Percentiles rank a stretch among this genome's conserved stretches.
These are phyloP conservation scores for Enteromius anoplus DNA, from an alignment of 2,797 vertebrate species.

Conservation along the genomic window DNA sequence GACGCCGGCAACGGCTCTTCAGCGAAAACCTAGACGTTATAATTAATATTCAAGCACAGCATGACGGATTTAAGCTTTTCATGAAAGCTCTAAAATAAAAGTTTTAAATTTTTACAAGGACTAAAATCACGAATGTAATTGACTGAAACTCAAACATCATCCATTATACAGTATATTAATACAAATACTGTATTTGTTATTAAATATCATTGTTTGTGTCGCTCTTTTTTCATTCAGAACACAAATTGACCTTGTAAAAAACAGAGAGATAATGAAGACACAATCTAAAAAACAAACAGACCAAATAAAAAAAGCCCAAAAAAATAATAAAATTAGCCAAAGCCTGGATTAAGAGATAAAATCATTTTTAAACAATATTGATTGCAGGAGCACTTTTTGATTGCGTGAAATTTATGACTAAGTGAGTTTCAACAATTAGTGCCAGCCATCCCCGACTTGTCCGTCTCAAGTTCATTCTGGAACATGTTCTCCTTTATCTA, in stretches of 20 bases:
- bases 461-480: constrained; percentile 36
- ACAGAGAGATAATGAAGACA: neutral
- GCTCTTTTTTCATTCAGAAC: neutral
- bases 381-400: neutral
- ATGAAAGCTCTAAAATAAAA: neutral
- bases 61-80: neutral
- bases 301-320: neutral
- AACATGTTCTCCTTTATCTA: constrained; percentile 28
- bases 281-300: neutral
- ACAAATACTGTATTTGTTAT: neutral
- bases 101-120: neutral
- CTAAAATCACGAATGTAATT: neutral
- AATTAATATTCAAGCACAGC: neutral
- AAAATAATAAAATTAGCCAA: neutral
- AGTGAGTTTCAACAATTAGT: constrained; percentile 59
- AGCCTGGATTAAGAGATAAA: neutral
- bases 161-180: neutral
- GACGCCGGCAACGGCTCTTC: no score
- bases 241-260: neutral
- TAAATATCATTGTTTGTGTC: neutral
- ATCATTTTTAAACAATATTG: neutral
- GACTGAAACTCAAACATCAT: neutral
- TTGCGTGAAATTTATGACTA: neutral
- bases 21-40: neutral
- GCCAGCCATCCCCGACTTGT: constrained; percentile 52